These are phyloP conservation scores for Lymantria monacha DNA, from an alignment of 2,888 invertebrate species.

Conservation along the genomic window DNA sequence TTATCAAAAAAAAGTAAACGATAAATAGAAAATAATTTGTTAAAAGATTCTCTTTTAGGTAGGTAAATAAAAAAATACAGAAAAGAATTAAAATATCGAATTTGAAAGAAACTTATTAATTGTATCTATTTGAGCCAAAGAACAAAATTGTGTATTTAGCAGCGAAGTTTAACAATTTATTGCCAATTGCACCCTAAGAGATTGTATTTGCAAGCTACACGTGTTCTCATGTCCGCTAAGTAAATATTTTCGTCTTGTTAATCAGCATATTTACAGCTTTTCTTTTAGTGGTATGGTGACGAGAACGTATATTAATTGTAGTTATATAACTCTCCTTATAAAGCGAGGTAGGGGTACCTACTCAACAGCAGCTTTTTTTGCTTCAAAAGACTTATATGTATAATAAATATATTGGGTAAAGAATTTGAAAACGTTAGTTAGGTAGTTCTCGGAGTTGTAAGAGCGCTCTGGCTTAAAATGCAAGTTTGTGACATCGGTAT, in stretches of 20 bases:
- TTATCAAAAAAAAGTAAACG: not conserved
- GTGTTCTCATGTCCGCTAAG: conserved; percentile 48
- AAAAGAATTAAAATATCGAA: not conserved
- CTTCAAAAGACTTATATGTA: no score
- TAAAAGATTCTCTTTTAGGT: not conserved
- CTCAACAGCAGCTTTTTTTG: no score
- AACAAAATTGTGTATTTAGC: not conserved
- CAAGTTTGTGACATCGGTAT: no score
- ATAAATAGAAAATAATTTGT: not conserved
- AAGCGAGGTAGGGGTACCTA: no score
- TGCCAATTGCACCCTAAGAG: conserved; percentile 30
- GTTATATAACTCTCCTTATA: no score
- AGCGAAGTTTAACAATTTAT: conserved; percentile 1
- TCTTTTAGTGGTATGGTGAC: conserved; percentile 17
- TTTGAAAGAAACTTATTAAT: not conserved
- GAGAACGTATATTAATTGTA: not conserved
- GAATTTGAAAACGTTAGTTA: no score
- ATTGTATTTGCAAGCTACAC: conserved; percentile 27
- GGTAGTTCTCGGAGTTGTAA: no score
- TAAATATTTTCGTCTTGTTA: conserved; percentile 33
- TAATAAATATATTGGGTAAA: no score
- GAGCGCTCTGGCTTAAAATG: no score
- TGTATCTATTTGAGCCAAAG: not conserved
- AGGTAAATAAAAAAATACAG: not conserved
- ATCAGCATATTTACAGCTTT: conserved; percentile 62